Percentiles rank a stretch among this genome's conserved stretches.
Evolutionary conservation across 2,888 invertebrate species (phyloP).

Genomic region (Anarsia innoxiella): DNA sequence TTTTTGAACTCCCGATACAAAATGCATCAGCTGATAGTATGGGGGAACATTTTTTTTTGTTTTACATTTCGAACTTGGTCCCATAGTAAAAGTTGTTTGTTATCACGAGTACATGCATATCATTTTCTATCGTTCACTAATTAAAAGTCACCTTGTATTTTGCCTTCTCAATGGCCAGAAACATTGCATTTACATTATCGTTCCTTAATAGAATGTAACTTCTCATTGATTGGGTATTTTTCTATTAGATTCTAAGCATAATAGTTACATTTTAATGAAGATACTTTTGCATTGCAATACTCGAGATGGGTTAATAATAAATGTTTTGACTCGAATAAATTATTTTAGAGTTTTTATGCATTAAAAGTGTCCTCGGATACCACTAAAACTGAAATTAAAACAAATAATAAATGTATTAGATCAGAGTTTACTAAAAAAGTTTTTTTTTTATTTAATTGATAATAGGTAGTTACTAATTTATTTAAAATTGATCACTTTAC

Average conservation of each 20-base stretch:
- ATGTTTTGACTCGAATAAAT: background rate
- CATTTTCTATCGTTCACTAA: no score
- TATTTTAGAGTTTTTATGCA: background rate
- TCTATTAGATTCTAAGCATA: slow-evolving; percentile 46
- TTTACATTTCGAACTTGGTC: background rate
- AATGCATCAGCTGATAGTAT: no score
- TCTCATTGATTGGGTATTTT: slow-evolving; percentile 39
- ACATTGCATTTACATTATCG: slow-evolving; percentile 51
- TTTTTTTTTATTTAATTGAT: no score
- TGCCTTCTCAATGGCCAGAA: slow-evolving; percentile 28
- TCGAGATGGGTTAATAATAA: background rate
- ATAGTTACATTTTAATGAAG: slow-evolving; percentile 37
- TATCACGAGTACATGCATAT: no score
- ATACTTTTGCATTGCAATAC: background rate
- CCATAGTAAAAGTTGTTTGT: background rate
- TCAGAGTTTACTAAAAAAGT: no score
- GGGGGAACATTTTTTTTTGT: no score
- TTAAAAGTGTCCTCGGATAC: no score
- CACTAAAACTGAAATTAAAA: no score
- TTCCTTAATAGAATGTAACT: slow-evolving; percentile 42
- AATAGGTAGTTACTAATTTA: no score
- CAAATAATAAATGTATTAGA: background rate
- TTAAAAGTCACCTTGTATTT: no score
- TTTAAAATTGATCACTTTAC: no score
- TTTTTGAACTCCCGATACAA: background rate